phyloP scores from a whole-genome alignment of 2,797 vertebrate species.

The Margarornis squamiger region DNA sequence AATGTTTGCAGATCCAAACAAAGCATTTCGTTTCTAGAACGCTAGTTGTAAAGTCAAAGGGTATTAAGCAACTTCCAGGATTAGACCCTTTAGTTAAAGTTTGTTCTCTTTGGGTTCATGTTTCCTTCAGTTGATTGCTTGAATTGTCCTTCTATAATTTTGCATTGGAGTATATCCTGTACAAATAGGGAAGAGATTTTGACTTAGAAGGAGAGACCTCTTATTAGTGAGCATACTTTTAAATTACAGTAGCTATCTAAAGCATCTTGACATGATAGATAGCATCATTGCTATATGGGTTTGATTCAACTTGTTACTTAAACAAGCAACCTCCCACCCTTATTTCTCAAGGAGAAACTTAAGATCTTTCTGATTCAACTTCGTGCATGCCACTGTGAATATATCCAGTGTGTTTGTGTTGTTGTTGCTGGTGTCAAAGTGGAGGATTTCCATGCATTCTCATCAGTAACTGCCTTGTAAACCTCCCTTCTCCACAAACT shows the following conservation, averaged over 20 bases:
- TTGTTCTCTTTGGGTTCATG: neutral
- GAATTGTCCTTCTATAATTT: slow-evolving; percentile 13
- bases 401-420: neutral
- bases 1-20: neutral
- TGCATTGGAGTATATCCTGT: slow-evolving; percentile 17
- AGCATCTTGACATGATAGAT: slow-evolving; percentile 27
- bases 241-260: slow-evolving; percentile 27
- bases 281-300: neutral
- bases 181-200: slow-evolving; percentile 29
- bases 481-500: neutral
- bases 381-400: neutral
- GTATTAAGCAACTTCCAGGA: slow-evolving; percentile 13
- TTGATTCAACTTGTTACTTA: slow-evolving; percentile 22
- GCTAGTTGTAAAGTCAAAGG: neutral
- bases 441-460: neutral
- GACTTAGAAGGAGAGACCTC: slow-evolving; percentile 28
- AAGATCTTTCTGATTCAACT: neutral
- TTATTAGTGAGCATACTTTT: slow-evolving; percentile 15
- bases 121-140: neutral
- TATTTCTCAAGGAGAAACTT: slow-evolving; percentile 53
- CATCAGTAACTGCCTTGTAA: neutral
- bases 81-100: slow-evolving; percentile 21
- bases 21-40: slow-evolving; percentile 17
- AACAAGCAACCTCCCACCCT: slow-evolving; percentile 30
- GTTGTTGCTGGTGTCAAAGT: neutral